Evolutionary conservation across 2,888 invertebrate genomes (phyloP), one percentile per base, ranked within the genome.

Genomic region (Cantharis flavilabris): DNA sequence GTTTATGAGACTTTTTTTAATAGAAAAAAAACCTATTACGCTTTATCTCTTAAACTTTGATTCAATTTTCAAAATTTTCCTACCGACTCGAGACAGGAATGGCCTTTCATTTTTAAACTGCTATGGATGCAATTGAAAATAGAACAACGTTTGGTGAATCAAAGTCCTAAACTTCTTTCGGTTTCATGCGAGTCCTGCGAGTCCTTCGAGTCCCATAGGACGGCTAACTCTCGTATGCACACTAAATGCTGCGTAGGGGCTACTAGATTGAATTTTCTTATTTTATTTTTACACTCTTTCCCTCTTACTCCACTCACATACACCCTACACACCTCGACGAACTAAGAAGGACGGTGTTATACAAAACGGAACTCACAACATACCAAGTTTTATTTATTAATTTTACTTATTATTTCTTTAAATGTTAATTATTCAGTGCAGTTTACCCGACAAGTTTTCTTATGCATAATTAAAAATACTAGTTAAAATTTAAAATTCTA

Each of bases 241-340:
- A 85, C 84, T 84, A 84, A 85, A 85, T 84, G 84, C 83, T 86
- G 85, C 87, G 86, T 85, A 86, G 86, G 86, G 87, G 87, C 87
- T 85, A 87, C 87, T 87, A 87, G 87, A 87, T 87, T 87, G 87
- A 87, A 87, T 87, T 87, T 87, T 87, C 87, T 87, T 87, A 87
- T 87, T 87, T 87, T 87, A 87, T 87, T 87, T 87, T 87, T 87
- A 87, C 86, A 86, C 87, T 85, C 86, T 83, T 81, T 82, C 83
- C 83, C 82, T 82, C 82, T 80, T 80, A 63, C 83, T 76, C 82
- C 83, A 70, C 83, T 76, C 79, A 76, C 82, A 79, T 82, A 83
- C 82, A 76, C 83, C 81, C 83, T 82, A 80, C 83, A 83, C 83
- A 85, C 84, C 84, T 83, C 81, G 74, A 80, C 76, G 70, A 76